Conservation (phyloP, 2,797 vertebrate genomes). For the Lutjanus campechanus region DNA sequence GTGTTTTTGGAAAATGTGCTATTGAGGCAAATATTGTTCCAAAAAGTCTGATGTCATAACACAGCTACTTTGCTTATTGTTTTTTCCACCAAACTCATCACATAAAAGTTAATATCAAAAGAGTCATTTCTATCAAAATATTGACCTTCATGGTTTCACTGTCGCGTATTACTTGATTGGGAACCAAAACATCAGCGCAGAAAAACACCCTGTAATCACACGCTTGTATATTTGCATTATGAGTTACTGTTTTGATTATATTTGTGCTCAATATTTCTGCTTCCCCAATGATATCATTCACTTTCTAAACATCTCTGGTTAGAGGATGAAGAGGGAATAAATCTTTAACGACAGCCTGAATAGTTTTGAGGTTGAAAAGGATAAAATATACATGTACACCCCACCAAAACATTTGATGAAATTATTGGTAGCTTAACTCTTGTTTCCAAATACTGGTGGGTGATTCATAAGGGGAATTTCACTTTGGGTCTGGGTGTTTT, state of each 20-base stretch:
- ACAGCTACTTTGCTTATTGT: constrained; percentile 7
- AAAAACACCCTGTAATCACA: constrained; percentile 45
- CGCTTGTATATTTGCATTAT: constrained; percentile 51
- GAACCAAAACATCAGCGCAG: constrained; percentile 37
- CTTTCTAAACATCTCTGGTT: constrained; percentile 41
- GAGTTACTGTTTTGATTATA: constrained; percentile 38
- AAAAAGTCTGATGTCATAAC: constrained; percentile 13
- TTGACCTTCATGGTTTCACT: constrained; percentile 40
- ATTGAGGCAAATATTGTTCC: neutral
- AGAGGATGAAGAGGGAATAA: constrained; percentile 50
- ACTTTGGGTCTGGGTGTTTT: constrained; percentile 39
- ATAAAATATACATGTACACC: constrained; percentile 53
- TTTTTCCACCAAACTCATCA: constrained; percentile 49
- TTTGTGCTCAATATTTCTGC: constrained; percentile 24
- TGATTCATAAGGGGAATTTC: constrained; percentile 70
- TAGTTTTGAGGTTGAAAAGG: constrained; percentile 60
- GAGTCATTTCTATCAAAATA: constrained; percentile 40
- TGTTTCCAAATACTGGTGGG: constrained; percentile 61
- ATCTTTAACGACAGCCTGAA: constrained; percentile 54
- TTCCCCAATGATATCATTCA: constrained; percentile 31
- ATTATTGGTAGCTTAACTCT: constrained; percentile 64
- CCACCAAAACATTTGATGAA: constrained; percentile 61
- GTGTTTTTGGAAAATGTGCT: neutral
- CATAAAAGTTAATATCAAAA: constrained; percentile 41
- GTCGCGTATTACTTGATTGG: constrained; percentile 23